Evolutionary conservation across 2,113 vertebrate genomes (phyloP).

Genomic region (Aspidoscelis tigris): DNA sequence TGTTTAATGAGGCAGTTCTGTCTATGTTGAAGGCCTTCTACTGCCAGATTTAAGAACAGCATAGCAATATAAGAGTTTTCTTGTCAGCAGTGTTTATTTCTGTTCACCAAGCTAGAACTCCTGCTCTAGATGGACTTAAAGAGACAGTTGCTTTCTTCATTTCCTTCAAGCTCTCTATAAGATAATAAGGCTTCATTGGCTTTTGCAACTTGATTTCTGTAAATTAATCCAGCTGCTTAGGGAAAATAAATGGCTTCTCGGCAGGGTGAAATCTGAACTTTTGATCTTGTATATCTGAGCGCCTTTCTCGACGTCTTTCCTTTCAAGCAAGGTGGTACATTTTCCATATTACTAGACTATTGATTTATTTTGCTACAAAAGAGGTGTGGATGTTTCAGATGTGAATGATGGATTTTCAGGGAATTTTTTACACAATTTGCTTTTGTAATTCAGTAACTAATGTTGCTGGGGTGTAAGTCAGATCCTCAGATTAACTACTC

Average conservation of each 20-base stretch:
- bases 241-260: constrained; percentile 55
- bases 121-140: constrained; percentile 33
- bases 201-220: constrained; percentile 48
- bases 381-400: constrained; percentile 14
- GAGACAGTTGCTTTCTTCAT: constrained; percentile 42
- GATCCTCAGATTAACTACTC: background rate
- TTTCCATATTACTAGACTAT: constrained; percentile 8
- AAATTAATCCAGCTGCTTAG: constrained; percentile 50
- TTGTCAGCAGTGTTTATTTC: constrained; percentile 33
- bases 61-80: constrained; percentile 17
- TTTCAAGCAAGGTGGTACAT: constrained; percentile 27
- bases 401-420: background rate
- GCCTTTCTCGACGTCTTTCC: constrained; percentile 44
- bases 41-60: constrained; percentile 24
- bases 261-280: constrained; percentile 35
- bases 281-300: constrained; percentile 39
- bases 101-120: constrained; percentile 40
- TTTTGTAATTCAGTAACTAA: background rate
- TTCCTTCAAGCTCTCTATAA: constrained; percentile 37
- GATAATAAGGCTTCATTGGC: constrained; percentile 48
- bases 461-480: background rate
- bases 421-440: background rate
- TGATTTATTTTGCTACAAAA: constrained; percentile 28
- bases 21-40: background rate
- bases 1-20: constrained; percentile 49